A percentile compares a stretch with the other conserved stretches of the same genome.
Conservation (phyloP, 2,888 invertebrate species). For the Tenthredo distinguenda region DNA sequence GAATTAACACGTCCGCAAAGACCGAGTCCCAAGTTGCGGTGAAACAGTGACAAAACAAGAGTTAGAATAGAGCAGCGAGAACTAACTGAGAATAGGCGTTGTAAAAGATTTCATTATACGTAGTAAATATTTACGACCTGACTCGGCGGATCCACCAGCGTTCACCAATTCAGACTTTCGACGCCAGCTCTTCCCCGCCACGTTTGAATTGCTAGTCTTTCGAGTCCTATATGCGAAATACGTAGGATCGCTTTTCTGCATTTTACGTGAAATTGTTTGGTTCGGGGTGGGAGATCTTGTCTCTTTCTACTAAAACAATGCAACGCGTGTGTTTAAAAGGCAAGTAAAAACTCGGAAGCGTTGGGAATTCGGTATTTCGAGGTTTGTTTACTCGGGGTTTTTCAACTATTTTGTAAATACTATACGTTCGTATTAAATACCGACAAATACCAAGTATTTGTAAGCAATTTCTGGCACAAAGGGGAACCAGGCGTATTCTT, state of each 20-base stretch:
- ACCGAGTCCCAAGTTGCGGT: slow-evolving; percentile 16
- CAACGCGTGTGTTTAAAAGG: not conserved
- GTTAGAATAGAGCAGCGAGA: slow-evolving; percentile 38
- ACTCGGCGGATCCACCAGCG: not conserved
- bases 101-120: slow-evolving; percentile 29
- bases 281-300: not conserved
- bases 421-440: slow-evolving; percentile 40
- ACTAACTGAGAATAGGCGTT: not conserved
- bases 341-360: not conserved
- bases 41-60: slow-evolving; percentile 42
- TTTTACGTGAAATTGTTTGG: not conserved
- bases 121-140: slow-evolving; percentile 28
- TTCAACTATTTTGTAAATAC: slow-evolving; percentile 45
- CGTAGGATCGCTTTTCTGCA: not conserved
- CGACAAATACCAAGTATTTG: slow-evolving; percentile 47
- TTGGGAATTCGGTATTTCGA: not conserved
- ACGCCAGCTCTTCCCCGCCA: not conserved
- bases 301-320: not conserved
- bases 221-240: not conserved
- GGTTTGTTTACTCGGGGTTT: slow-evolving; percentile 19
- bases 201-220: not conserved
- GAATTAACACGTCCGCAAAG: slow-evolving; percentile 45
- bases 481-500: slow-evolving; percentile 12
- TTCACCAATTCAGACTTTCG: not conserved
- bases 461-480: slow-evolving; percentile 43